A percentile compares a stretch with the other conserved stretches of the same genome.
These are phyloP conservation scores for Ochropacha duplaris DNA, from an alignment of 2,888 invertebrate genomes.

Conservation along the genomic window DNA sequence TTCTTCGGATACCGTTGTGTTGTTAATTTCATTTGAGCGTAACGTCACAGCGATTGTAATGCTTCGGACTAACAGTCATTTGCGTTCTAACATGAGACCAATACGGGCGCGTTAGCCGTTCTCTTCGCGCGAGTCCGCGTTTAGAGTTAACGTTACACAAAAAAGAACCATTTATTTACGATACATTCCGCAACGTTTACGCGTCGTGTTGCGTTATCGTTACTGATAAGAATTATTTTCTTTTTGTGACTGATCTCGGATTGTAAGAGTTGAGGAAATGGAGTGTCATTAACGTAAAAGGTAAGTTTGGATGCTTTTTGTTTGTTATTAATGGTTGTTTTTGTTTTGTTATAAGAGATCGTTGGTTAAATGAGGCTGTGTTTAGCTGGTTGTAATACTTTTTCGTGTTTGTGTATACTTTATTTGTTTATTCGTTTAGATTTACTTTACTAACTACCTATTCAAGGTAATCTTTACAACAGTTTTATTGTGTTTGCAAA, in stretches of 20 bases:
- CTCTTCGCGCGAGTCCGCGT: constrained; percentile 27
- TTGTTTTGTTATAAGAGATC: constrained; percentile 34
- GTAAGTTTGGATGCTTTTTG: constrained; percentile 55
- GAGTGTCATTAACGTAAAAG: constrained; percentile 67
- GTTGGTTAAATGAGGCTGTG: not conserved
- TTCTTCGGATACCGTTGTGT: constrained; percentile 45
- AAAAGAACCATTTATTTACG: constrained; percentile 34
- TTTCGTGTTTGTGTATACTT: not conserved
- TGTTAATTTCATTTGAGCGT: constrained; percentile 70
- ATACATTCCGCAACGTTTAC: constrained; percentile 37
- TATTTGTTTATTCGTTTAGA: not conserved
- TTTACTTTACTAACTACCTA: not conserved
- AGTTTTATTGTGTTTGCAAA: not conserved
- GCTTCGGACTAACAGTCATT: constrained; percentile 62
- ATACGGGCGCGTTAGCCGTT: constrained; percentile 54
- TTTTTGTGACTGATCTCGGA: constrained; percentile 37
- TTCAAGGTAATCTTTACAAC: not conserved
- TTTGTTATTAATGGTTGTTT: constrained; percentile 48
- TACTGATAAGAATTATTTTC: constrained; percentile 47
- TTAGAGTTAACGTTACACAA: constrained; percentile 41
- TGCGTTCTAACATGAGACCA: constrained; percentile 66
- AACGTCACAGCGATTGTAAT: constrained; percentile 64
- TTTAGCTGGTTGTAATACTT: not conserved
- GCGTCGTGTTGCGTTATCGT: constrained; percentile 42
- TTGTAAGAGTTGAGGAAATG: constrained; percentile 55